These are phyloP conservation scores for Drosophila dunni DNA, from an alignment of 1,140 invertebrate species.

Conservation along the genomic window DNA sequence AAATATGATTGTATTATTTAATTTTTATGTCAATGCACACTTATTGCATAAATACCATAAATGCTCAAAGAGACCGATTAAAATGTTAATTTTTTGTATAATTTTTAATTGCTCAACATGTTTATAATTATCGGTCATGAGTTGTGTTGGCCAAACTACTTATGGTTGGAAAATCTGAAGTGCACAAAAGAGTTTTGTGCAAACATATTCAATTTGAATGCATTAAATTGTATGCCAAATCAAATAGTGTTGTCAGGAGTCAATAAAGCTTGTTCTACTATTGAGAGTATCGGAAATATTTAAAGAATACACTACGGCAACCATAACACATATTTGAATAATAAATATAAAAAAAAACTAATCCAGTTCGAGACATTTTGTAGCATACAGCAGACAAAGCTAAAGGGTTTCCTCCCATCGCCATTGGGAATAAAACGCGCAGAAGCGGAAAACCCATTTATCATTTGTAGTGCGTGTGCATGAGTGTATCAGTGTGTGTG, in stretches of 20 bases:
- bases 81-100: slow-evolving; percentile 3
- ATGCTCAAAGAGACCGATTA: slow-evolving; percentile 4
- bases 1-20: slow-evolving; percentile 25
- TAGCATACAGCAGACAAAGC: slow-evolving; percentile 22
- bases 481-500: background rate
- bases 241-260: too few relatives aligned
- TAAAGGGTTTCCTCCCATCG: slow-evolving; percentile 11
- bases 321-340: too few relatives aligned
- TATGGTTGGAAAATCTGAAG: too few relatives aligned
- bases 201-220: too few relatives aligned
- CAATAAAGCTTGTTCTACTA: too few relatives aligned
- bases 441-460: slow-evolving; percentile 43
- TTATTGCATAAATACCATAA: slow-evolving; percentile 7
- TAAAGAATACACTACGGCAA: too few relatives aligned
- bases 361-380: slow-evolving; percentile 4
- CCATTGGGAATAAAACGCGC: slow-evolving; percentile 2
- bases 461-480: slow-evolving; percentile 18
- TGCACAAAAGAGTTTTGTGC: too few relatives aligned
- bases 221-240: too few relatives aligned
- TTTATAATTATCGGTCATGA: background rate
- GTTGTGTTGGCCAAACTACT: too few relatives aligned
- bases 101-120: slow-evolving; percentile 2
- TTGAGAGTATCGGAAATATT: too few relatives aligned
- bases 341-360: background rate
- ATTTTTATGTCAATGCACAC: slow-evolving; percentile 24